phyloP scores from a whole-genome alignment of 2,797 vertebrate species.

The Gadopsis bispinosus region DNA sequence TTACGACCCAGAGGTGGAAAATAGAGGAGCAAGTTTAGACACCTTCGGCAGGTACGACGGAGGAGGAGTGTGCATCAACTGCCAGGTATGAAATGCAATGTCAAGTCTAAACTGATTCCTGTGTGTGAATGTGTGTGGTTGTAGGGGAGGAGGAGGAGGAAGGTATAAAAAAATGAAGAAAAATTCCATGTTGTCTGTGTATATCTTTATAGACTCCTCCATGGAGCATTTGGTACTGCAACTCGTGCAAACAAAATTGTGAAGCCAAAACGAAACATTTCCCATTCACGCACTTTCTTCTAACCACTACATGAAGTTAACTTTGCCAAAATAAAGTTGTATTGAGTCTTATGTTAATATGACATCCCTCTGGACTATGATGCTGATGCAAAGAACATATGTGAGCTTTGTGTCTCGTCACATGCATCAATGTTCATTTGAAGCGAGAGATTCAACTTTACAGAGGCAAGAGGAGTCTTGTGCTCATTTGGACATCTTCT shows the following conservation, averaged over 20 bases:
- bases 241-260: background rate
- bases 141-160: conserved; percentile 10
- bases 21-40: conserved; percentile 89
- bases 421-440: background rate
- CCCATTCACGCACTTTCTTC: background rate
- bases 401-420: background rate
- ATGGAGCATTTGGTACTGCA: conserved; percentile 3
- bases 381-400: background rate
- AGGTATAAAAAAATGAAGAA: conserved; percentile 9
- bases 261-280: background rate
- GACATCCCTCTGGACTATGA: background rate
- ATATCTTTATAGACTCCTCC: conserved; percentile 4
- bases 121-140: conserved; percentile 45
- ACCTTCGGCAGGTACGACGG: conserved; percentile 88
- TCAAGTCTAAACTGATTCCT: conserved; percentile 74
- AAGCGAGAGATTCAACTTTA: background rate
- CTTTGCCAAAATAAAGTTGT: conserved; percentile 7
- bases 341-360: conserved; percentile 2
- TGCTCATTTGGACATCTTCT: background rate
- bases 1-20: conserved; percentile 91
- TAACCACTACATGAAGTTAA: background rate
- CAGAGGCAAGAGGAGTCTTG: background rate
- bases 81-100: conserved; percentile 88
- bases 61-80: conserved; percentile 94
- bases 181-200: conserved; percentile 25